Evolutionary conservation across 2,888 invertebrate species (phyloP).

Genomic region (Caenorhabditis sp.): DNA sequence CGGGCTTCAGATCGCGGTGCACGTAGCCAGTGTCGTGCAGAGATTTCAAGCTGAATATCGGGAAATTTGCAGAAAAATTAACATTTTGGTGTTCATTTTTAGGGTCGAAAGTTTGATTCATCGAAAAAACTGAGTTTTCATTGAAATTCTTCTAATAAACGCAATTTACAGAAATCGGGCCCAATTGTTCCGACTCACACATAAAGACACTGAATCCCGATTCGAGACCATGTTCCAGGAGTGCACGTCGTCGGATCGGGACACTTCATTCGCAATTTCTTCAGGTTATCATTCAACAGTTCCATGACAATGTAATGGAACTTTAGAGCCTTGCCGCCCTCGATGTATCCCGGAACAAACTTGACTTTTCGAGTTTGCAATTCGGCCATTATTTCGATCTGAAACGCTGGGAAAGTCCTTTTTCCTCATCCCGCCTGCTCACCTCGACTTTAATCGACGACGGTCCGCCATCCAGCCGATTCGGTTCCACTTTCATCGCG

Average conservation of each 20-base stretch:
- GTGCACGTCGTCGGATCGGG: constrained; percentile 9
- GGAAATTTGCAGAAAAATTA: too few species aligned
- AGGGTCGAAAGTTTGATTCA: too few species aligned
- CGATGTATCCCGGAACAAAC: constrained; percentile 4
- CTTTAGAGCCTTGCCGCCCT: not conserved
- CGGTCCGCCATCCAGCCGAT: not conserved
- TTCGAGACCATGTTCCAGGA: constrained; percentile 26
- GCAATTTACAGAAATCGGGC: not conserved
- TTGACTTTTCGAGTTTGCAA: not conserved
- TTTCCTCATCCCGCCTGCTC: too few species aligned
- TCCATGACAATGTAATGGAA: constrained; percentile 30
- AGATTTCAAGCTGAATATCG: constrained; percentile 19
- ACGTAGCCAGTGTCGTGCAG: constrained; percentile 39
- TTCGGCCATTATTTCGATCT: constrained; percentile 15
- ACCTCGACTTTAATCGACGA: constrained; percentile 20
- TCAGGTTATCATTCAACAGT: constrained; percentile 29
- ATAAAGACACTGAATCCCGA: constrained; percentile 47
- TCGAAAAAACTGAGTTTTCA: not conserved
- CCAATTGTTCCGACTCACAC: constrained; percentile 25
- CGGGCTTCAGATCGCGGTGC: constrained; percentile 34
- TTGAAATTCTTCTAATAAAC: not conserved
- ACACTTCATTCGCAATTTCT: constrained; percentile 10
- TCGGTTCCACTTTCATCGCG: constrained; percentile 50
- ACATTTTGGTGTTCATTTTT: too few species aligned
- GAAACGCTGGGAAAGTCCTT: too few species aligned